phyloP scores from a whole-genome alignment of 2,797 vertebrate genomes.

The Hydrocynus forskahlii region DNA sequence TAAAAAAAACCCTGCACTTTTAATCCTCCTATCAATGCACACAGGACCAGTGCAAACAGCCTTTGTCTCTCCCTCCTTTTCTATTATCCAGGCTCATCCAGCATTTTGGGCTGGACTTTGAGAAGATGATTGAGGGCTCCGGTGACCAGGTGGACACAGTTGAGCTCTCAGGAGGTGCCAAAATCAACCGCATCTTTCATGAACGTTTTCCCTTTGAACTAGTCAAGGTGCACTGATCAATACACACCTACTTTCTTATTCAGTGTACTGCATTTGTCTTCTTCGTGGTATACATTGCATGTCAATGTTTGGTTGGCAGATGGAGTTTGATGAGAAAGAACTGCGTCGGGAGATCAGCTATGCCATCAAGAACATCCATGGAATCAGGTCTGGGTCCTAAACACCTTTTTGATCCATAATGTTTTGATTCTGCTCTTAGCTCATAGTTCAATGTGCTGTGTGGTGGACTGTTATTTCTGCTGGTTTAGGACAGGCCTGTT shows the following conservation, averaged over 20 bases:
- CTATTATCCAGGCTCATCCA: conserved; percentile 90
- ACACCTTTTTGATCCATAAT: neutral
- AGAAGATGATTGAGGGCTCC: conserved; percentile 97
- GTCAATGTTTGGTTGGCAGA: conserved; percentile 76
- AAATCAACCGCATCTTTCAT: conserved; percentile 98
- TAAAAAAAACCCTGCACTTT: no score
- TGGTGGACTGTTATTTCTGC: conserved; percentile 22
- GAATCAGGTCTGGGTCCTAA: conserved; percentile 83
- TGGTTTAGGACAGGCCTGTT: conserved; percentile 82
- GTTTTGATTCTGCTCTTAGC: neutral
- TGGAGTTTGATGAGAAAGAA: conserved; percentile 99
- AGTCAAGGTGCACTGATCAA: conserved; percentile 86
- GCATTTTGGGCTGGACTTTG: conserved; percentile 98
- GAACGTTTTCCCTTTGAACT: conserved; percentile 98
- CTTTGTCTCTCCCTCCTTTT: no score
- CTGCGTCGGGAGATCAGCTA: conserved; percentile 98
- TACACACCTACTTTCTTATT: neutral
- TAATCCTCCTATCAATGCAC: no score
- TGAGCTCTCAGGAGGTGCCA: conserved; percentile 94
- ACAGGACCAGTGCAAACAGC: no score
- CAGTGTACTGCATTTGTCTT: neutral
- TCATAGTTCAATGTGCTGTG: conserved; percentile 16
- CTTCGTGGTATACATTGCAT: neutral
- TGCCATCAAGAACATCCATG: conserved; percentile 98
- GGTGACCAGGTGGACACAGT: conserved; percentile 98